Evolutionary conservation across 2,113 vertebrate species (phyloP), one percentile per base, ranked within the genome.

Genomic region (Poecilia latipinna): DNA sequence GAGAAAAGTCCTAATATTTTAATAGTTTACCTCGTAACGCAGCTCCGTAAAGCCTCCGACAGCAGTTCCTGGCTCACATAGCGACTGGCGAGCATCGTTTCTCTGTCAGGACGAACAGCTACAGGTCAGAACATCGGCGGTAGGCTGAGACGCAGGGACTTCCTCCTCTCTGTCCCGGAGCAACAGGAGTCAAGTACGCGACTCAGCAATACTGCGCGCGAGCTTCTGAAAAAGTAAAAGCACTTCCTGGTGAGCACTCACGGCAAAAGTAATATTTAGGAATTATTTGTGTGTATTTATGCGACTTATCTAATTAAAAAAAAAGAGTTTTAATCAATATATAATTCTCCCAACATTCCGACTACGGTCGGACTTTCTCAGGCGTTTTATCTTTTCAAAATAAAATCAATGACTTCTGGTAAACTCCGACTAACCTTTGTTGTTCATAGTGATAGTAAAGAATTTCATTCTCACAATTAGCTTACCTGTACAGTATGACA

Each of bases 221-320:
- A 0, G 12, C 0, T 32, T 24, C 74, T 87, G 75, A 24, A 86
- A 69, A 62, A 87, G 82, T 90, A 87, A 90, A 83, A 84, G 39
- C 48, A 0, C 8, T 63, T 51, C 68, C 75, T 15, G 28, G 8
- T 24, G 51, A n/a, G 8, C 3, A 10, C 22, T 54, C 51, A 6
- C 51, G 24, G 15, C 17, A 48, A 48, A 19, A 17, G 4, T 19
- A 19, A 19, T 48, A 19, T 19, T 48, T 19, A 48, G 17, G 44
- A 5, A 48, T 15, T 17, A 5, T 17, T 48, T 15, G 13, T 48
- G 13, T 48, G 42, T 4, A 13, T 13, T 19, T 48, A 44, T 15
- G 12, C 13, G 3, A 13, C 1, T 44, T 44, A 48, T 17, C 13
- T 48, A 32, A 32, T 32, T 32, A 8, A 33, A 33, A 32, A 32